These are phyloP conservation scores for Penaeus vannamei DNA, from an alignment of 1,140 invertebrate genomes.

Conservation along the genomic window DNA sequence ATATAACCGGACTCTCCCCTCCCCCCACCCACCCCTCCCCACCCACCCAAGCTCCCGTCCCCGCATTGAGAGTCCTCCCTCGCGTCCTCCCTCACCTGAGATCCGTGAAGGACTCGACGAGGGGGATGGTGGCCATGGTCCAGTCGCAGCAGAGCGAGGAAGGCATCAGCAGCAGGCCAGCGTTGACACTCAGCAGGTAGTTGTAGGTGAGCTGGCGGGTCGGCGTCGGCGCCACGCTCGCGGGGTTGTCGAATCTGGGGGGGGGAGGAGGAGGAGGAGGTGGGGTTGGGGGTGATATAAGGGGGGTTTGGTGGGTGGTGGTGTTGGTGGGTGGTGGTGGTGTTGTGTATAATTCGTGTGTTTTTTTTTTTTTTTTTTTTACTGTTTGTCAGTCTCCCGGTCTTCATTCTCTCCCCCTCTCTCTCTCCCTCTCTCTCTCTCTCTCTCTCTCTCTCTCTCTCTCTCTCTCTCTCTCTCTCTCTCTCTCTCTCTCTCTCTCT, in stretches of 20 bases:
- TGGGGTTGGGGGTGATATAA: not conserved
- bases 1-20: too few species aligned
- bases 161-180: constrained; percentile 91
- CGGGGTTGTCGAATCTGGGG: constrained; percentile 92
- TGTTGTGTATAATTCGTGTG: too few species aligned
- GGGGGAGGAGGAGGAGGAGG: not conserved
- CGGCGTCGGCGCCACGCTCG: constrained; percentile 84
- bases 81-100: constrained; percentile 66
- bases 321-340: not conserved
- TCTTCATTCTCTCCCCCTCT: too few species aligned
- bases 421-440: too few species aligned
- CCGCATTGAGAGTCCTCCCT: too few species aligned
- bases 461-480: too few species aligned
- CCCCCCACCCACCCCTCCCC: too few species aligned
- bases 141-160: constrained; percentile 95
- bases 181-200: constrained; percentile 92
- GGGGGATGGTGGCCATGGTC: constrained; percentile 97
- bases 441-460: too few species aligned
- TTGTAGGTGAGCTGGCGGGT: constrained; percentile 92
- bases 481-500: too few species aligned
- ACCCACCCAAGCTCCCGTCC: too few species aligned
- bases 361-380: too few species aligned
- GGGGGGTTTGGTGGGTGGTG: not conserved
- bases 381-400: too few species aligned
- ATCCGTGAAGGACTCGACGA: constrained; percentile 86